phyloP scores from a whole-genome alignment of 1,140 invertebrate genomes.

The Brachionus manjavacas region DNA sequence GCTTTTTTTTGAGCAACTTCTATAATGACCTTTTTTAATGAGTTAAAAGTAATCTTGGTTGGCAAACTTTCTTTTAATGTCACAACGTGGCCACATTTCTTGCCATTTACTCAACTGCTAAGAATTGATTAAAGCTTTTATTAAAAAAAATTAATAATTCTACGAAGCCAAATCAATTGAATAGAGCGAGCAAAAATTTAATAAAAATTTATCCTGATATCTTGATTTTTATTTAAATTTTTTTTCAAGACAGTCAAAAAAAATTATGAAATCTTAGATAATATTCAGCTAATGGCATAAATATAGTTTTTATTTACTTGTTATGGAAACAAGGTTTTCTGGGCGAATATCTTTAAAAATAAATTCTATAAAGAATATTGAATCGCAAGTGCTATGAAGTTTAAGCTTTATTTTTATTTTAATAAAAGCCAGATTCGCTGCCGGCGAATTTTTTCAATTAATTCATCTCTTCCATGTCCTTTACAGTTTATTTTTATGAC shows the following conservation, averaged over 20 bases:
- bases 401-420: background rate
- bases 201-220: background rate
- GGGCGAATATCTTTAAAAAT: background rate
- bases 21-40: background rate
- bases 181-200: background rate
- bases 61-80: background rate
- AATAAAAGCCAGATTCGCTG: background rate
- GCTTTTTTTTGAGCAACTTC: background rate
- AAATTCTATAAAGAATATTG: background rate
- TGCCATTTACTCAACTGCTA: background rate
- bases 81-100: background rate
- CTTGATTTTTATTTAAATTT: background rate
- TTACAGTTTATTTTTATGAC: background rate
- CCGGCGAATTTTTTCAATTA: background rate
- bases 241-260: background rate
- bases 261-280: background rate
- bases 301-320: background rate
- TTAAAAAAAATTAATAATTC: background rate
- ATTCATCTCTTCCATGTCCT: background rate
- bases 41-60: background rate
- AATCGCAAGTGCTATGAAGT: background rate
- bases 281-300: background rate
- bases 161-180: background rate
- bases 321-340: background rate
- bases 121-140: background rate